Evolutionary conservation across 1,140 invertebrate species (phyloP).

Genomic region (Vanessa atalanta): DNA sequence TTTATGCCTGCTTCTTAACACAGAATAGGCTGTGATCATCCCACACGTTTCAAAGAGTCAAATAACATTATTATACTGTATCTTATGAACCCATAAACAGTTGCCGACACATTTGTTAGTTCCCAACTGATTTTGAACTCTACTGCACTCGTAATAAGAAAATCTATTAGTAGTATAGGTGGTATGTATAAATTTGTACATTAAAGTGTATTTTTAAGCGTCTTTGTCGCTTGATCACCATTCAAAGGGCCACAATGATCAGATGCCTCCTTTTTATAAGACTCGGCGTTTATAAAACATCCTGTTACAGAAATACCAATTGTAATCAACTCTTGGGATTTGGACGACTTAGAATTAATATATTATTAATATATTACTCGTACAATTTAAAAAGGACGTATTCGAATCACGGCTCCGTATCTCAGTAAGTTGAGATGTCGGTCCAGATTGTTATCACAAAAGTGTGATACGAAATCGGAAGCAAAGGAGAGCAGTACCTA

Average conservation of each 20-base stretch:
- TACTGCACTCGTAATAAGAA: constrained; percentile 34
- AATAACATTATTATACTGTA: constrained; percentile 75
- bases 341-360: constrained; percentile 23
- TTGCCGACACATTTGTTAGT: constrained; percentile 17
- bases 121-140: constrained; percentile 34
- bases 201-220: constrained; percentile 70
- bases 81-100: constrained; percentile 32
- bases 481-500: no score
- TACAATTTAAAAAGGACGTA: background rate
- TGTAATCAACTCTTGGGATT: constrained; percentile 36
- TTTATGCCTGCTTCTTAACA: constrained; percentile 68
- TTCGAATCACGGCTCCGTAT: no score
- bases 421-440: no score
- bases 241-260: constrained; percentile 63
- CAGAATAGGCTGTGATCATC: constrained; percentile 71
- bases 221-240: constrained; percentile 71
- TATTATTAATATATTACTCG: constrained; percentile 12
- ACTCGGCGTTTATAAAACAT: constrained; percentile 46
- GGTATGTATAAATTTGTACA: constrained; percentile 46
- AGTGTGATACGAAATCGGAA: no score
- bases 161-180: background rate
- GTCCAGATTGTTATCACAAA: no score
- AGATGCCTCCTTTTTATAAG: constrained; percentile 53
- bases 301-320: constrained; percentile 45
- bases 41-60: constrained; percentile 65